These are phyloP conservation scores for Phanerotoma sp. DNA, from an alignment of 2,888 invertebrate genomes.

Conservation along the genomic window DNA sequence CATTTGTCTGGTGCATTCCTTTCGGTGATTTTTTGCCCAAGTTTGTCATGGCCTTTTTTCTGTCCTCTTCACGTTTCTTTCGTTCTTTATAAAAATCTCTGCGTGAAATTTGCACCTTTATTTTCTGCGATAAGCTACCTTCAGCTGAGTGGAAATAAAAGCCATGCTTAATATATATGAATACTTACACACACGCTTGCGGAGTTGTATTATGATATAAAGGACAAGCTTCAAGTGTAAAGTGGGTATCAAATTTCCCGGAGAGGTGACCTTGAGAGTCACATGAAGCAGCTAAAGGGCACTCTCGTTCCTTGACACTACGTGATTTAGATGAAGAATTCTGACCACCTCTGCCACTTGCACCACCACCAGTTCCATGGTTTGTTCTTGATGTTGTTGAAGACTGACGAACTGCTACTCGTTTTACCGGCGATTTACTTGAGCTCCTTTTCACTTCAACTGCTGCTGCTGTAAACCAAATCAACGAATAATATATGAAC, in stretches of 20 bases:
- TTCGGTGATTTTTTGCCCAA: conserved; percentile 59
- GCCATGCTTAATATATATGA: neutral
- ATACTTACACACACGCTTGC: conserved; percentile 66
- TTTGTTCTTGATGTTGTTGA: conserved; percentile 45
- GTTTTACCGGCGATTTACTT: conserved; percentile 68
- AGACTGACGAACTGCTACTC: conserved; percentile 57
- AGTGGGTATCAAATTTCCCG: conserved; percentile 78
- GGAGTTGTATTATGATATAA: conserved; percentile 84
- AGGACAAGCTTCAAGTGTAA: conserved; percentile 90
- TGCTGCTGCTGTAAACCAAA: no score
- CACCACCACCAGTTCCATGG: conserved; percentile 39
- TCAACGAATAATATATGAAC: no score
- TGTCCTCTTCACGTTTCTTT: conserved; percentile 63
- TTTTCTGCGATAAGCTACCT: neutral
- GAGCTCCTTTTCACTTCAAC: conserved; percentile 58
- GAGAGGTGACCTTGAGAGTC: conserved; percentile 87
- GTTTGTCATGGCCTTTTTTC: conserved; percentile 57
- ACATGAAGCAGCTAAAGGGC: conserved; percentile 83
- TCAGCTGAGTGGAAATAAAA: neutral
- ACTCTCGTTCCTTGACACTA: conserved; percentile 67
- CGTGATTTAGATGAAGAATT: conserved; percentile 40
- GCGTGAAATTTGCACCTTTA: conserved; percentile 4
- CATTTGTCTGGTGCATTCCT: conserved; percentile 63
- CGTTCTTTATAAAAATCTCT: conserved; percentile 62
- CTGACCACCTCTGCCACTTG: conserved; percentile 41